A percentile compares a stretch with the other conserved stretches of the same genome.
These are phyloP conservation scores for Apamea crenata DNA, from an alignment of 2,888 invertebrate species.

Conservation along the genomic window DNA sequence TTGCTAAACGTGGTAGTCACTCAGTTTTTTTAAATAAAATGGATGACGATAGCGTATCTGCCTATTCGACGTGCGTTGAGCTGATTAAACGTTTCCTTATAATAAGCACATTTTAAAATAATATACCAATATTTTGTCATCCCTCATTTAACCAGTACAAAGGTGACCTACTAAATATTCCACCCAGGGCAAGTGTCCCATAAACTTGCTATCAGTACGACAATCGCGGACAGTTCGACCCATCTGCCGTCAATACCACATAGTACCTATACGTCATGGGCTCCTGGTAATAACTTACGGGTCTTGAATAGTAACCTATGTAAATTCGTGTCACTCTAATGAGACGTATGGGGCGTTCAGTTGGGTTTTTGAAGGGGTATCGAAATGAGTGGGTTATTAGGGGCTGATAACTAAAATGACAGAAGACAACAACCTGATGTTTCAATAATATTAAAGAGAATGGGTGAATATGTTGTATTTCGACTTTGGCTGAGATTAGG, in stretches of 20 bases:
- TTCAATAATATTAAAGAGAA: background rate
- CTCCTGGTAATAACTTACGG: constrained; percentile 41
- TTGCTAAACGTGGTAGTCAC: background rate
- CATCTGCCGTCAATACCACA: constrained; percentile 60
- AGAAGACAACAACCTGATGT: background rate
- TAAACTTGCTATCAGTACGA: constrained; percentile 56
- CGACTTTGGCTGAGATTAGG: background rate
- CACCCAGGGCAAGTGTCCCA: constrained; percentile 25
- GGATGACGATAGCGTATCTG: background rate
- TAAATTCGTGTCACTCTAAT: constrained; percentile 76
- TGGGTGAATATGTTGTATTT: background rate
- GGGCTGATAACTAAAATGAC: background rate
- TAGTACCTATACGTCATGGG: constrained; percentile 23
- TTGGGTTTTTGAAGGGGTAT: constrained; percentile 47
- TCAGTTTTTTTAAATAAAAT: background rate
- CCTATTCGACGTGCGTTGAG: background rate
- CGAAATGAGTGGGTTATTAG: constrained; percentile 57
- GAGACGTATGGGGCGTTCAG: constrained; percentile 64
- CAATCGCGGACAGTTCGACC: constrained; percentile 52
- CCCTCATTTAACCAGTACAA: constrained; percentile 39
- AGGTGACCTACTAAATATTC: constrained; percentile 52
- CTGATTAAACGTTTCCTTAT: background rate
- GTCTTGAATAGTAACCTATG: constrained; percentile 65
- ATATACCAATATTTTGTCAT: constrained; percentile 35
- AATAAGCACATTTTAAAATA: constrained; percentile 13